A percentile compares a stretch with the other conserved stretches of the same genome.
Evolutionary conservation across 35 echinoderm and acorn worm species (phyloP).

Genomic region (Stichopus chloronotus): DNA sequence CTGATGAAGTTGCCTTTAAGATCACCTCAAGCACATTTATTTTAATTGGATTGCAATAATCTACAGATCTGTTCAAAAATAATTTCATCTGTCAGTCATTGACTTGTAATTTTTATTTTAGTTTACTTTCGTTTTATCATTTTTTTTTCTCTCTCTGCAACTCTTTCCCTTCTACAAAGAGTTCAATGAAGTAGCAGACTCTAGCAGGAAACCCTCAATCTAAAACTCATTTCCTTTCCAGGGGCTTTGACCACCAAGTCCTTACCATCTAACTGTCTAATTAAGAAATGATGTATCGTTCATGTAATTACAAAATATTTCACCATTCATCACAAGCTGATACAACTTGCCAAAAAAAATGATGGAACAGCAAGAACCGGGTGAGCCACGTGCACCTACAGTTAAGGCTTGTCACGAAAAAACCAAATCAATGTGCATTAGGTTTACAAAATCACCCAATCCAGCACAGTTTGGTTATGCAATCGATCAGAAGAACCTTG

Average conservation of each 20-base stretch:
- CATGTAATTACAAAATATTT: not conserved
- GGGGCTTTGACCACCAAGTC: not conserved
- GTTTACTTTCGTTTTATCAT: not conserved
- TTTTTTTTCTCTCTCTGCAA: not conserved
- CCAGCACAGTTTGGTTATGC: too few relatives aligned
- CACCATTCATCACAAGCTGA: not conserved
- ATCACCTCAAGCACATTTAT: not conserved
- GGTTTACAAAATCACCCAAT: too few relatives aligned
- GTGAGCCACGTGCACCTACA: too few relatives aligned
- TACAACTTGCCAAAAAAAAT: too few relatives aligned
- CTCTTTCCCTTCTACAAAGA: not conserved
- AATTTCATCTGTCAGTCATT: not conserved
- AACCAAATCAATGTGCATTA: too few relatives aligned
- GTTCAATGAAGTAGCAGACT: not conserved
- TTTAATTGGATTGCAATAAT: not conserved
- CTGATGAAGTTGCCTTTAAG: not conserved
- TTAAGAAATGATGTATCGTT: not conserved
- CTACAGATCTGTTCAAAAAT: not conserved
- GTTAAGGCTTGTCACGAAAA: too few relatives aligned
- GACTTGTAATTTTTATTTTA: not conserved
- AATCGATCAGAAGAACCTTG: too few relatives aligned
- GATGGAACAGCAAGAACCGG: too few relatives aligned
- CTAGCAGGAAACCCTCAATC: not conserved
- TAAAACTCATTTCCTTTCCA: constrained; percentile 5
- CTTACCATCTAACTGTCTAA: not conserved